These are phyloP conservation scores for Nansenia antarctica DNA, from an alignment of 2,113 vertebrate species.

Conservation along the genomic window DNA sequence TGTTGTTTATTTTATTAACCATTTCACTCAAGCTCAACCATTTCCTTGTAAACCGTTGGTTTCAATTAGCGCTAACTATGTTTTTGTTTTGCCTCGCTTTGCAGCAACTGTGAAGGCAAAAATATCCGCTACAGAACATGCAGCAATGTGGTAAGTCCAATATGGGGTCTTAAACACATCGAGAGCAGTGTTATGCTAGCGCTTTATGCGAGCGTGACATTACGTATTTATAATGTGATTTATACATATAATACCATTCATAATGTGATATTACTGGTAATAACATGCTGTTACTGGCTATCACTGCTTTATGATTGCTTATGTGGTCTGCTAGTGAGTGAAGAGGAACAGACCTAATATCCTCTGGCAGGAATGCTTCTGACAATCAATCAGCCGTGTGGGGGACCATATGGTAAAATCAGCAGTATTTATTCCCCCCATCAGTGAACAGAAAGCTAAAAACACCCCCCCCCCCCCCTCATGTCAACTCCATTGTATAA, in stretches of 20 bases:
- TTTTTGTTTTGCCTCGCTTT: conserved; percentile 24
- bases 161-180: neutral
- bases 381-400: neutral
- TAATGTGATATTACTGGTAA: neutral
- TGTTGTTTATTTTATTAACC: neutral
- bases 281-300: neutral
- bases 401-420: conserved; percentile 35
- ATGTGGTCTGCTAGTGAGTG: neutral
- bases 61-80: neutral
- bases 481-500: conserved; percentile 62
- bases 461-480: conserved; percentile 47
- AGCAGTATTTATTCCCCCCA: conserved; percentile 8
- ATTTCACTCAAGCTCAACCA: neutral
- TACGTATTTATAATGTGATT: no score
- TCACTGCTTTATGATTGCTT: neutral
- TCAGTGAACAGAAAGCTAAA: conserved; percentile 33
- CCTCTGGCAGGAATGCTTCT: neutral
- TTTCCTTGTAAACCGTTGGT: neutral
- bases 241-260: no score
- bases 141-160: conserved; percentile 88
- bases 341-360: neutral
- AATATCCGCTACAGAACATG: conserved; percentile 94
- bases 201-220: no score
- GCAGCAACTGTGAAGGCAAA: conserved; percentile 89
- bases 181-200: neutral